Evolutionary conservation across 1,140 invertebrate genomes (phyloP), one percentile per base, ranked within the genome.

Genomic region (Anagrus nilaparvatae): DNA sequence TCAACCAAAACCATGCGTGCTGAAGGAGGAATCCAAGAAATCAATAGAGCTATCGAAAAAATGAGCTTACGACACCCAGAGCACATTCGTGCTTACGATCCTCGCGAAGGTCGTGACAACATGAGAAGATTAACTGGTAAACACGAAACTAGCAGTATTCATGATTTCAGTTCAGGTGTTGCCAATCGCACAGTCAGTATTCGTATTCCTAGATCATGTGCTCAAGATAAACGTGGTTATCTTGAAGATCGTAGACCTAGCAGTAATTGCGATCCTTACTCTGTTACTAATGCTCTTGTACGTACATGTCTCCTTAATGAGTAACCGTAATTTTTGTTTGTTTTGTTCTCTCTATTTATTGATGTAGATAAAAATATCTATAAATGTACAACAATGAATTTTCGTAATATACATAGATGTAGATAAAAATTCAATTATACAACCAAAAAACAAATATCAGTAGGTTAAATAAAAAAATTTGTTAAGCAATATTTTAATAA

Each of bases 251-350:
- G 93, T 45, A 73, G 93, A 57, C 93, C 93, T 7, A 79, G 91
- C 4, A 92, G 90, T 46, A 97, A 97, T 67, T 90, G 87, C 59
- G 91, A 96, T 64, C 91, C 92, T 0, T 95, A 96, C 68, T 60
- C 72, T 2, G 84, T 89, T 1, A 70, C 74, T 36, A 72, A 85
- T 51, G 77, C 80, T 2, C 65, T 90, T n/a, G 74, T 88, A 38
- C 75, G 81, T 46, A 89, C 84, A n/a, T 71, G 73, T 36, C 60
- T 79, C 45, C 67, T 82, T 0, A 71, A 77, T 44, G 76, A 82
- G 58, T 78, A 73, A 28, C 12, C 12, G 24, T 25, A 25, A 12
- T 25, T 25, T 25, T 12, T 25, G 12, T 25, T 25, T 25, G 12
- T 25, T 7, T 25, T 12, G 12, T 25, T 25, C 12, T 25, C 12